Evolutionary conservation across 2,888 invertebrate genomes (phyloP), one percentile per base, ranked within the genome.

Genomic region (Netelia inedita): DNA sequence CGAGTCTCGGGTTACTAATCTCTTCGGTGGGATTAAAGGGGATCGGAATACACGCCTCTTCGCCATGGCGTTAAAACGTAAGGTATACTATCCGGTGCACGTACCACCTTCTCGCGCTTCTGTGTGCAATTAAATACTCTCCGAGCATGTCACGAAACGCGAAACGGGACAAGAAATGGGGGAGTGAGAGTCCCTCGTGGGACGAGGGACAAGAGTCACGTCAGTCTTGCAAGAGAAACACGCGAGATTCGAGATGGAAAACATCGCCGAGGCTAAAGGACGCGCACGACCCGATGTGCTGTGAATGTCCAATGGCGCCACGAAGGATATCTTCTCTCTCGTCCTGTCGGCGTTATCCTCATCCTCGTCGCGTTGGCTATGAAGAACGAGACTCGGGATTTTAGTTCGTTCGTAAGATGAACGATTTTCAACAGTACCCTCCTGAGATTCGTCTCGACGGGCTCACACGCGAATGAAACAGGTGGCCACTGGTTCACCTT

Each of bases 401-500:
- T 71, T 74, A 50, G 71, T 65, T 50, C 23, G 43, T 61, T 74
- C 76, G 76, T 75, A 61, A 63, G 85, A 86, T 85, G 78, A 53
- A 63, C 81, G 82, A 81, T 87, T 87, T 87, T 87, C 87, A 82
- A 81, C 86, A 85, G 88, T 73, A 82, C 82, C 72, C 79, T 72
- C 82, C 61, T n/a, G 78, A 76, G 72, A 83, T 53, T 63, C 28
- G 35, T 63, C 71, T 63, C 71, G 86, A 63, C 72, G 46, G 80
- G 80, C 83, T 69, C 65, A 73, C 65, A 73, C 74, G 73, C 87
- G 87, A 88, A 78, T 87, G 89, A 86, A 89, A 87, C 89, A 87
- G 88, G 90, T 89, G 90, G 90, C 87, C 75, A 87, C 88, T 83
- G 88, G 90, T 88, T 90, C 86, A 87, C 90, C 90, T 90, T 90